phyloP scores from a whole-genome alignment of 2,113 vertebrate species.

The Recurvirostra avosetta region DNA sequence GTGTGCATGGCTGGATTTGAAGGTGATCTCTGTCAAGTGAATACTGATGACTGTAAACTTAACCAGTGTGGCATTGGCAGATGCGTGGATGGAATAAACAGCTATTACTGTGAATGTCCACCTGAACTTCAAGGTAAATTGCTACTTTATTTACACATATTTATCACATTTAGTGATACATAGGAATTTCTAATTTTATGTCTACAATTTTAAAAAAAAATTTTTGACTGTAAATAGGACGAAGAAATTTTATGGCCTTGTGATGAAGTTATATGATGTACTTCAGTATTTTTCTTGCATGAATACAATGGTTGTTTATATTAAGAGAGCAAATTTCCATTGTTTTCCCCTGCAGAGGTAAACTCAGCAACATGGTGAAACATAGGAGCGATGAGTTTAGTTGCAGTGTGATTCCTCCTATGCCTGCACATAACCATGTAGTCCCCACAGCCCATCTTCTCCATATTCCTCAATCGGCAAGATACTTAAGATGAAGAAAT shows the following conservation, averaged over 20 bases:
- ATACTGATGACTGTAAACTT: slow-evolving; percentile 78
- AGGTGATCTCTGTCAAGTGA: slow-evolving; percentile 78
- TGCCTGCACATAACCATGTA: not conserved
- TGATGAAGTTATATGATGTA: not conserved
- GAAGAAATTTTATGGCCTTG: not conserved
- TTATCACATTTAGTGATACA: not conserved
- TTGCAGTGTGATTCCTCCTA: not conserved
- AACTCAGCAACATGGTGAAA: not conserved
- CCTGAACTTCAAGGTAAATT: slow-evolving; percentile 79
- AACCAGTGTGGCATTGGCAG: slow-evolving; percentile 81
- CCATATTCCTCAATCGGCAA: not conserved
- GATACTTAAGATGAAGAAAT: not conserved
- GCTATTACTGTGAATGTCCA: slow-evolving; percentile 84
- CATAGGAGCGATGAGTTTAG: not conserved
- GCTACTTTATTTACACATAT: not conserved
- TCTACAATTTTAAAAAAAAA: not conserved
- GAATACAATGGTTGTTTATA: not conserved
- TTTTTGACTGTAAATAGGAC: not conserved
- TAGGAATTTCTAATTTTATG: not conserved
- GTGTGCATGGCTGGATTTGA: slow-evolving; percentile 78
- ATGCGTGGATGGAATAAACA: slow-evolving; percentile 77
- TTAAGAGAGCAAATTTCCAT: not conserved
- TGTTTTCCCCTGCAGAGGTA: not conserved
- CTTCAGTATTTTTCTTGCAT: not conserved
- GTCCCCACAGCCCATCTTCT: not conserved